phyloP scores from a whole-genome alignment of 2,888 invertebrate genomes.

The Papilio elwesi region DNA sequence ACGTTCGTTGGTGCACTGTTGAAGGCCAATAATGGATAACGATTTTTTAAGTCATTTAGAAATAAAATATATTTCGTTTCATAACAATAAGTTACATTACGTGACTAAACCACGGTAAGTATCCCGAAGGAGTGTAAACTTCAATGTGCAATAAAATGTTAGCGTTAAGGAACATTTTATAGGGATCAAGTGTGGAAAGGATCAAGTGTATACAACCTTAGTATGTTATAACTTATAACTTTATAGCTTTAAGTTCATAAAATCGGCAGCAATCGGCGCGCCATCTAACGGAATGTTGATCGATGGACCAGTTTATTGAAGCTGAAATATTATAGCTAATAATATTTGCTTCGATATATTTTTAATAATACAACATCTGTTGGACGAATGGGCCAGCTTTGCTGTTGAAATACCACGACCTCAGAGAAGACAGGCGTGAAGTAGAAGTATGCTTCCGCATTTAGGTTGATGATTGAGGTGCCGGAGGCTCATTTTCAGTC shows the following conservation, averaged over 20 bases:
- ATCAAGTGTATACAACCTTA: slow-evolving; percentile 15
- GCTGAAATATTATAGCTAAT: background rate
- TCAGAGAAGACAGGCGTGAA: too few relatives aligned
- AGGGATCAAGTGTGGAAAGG: slow-evolving; percentile 4
- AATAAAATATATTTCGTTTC: too few relatives aligned
- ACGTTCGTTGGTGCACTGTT: too few relatives aligned
- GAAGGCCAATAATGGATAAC: too few relatives aligned
- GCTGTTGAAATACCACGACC: too few relatives aligned
- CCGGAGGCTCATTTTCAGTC: too few relatives aligned
- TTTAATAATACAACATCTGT: too few relatives aligned
- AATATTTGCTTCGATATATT: background rate
- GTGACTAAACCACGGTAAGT: background rate
- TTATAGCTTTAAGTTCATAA: slow-evolving; percentile 19
- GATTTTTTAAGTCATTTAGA: too few relatives aligned
- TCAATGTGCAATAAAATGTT: slow-evolving; percentile 8
- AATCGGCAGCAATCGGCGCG: slow-evolving; percentile 7
- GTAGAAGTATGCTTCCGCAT: too few relatives aligned
- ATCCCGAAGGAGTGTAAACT: slow-evolving; percentile 8
- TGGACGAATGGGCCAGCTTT: too few relatives aligned
- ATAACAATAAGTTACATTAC: background rate
- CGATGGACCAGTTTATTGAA: slow-evolving; percentile 8
- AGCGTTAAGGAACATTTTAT: slow-evolving; percentile 18
- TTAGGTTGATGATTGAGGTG: too few relatives aligned
- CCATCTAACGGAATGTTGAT: slow-evolving; percentile 4
- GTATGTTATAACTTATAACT: slow-evolving; percentile 8